phyloP scores from a whole-genome alignment of 1,140 invertebrate species.

The Amphibalanus amphitrite region DNA sequence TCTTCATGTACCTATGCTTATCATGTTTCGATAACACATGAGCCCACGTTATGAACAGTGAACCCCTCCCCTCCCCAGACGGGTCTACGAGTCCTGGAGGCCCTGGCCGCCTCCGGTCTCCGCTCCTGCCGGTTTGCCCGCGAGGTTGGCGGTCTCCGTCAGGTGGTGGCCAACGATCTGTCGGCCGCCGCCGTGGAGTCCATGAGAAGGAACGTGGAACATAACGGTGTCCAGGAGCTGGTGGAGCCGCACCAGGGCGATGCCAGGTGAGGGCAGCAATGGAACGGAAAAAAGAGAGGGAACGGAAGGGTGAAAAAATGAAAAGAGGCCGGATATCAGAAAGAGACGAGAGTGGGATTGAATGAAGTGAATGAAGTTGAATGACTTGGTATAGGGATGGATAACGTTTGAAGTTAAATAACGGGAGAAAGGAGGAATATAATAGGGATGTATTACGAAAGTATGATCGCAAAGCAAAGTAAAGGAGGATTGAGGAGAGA shows the following conservation, averaged over 20 bases:
- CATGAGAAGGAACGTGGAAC: conserved; percentile 61
- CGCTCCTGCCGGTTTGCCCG: conserved; percentile 90
- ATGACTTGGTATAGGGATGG: conserved; percentile 5
- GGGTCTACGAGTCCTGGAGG: conserved; percentile 68
- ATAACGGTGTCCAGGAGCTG: conserved; percentile 57
- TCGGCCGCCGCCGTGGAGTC: conserved; percentile 65
- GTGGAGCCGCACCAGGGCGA: conserved; percentile 56
- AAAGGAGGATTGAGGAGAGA: too few species aligned
- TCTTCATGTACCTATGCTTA: too few species aligned
- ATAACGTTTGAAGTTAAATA: too few species aligned
- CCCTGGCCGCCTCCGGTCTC: conserved; percentile 83
- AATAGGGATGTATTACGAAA: too few species aligned
- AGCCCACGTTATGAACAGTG: too few species aligned
- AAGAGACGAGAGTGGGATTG: neutral
- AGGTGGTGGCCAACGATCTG: conserved; percentile 87
- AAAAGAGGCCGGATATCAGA: neutral
- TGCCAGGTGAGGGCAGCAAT: conserved; percentile 46
- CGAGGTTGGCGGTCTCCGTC: conserved; percentile 63
- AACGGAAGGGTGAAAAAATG: neutral
- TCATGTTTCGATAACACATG: too few species aligned
- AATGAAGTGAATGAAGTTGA: conserved; percentile 5
- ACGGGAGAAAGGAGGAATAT: too few species aligned
- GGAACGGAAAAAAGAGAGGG: neutral
- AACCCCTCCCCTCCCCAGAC: conserved; percentile 26
- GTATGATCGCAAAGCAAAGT: too few species aligned